Conservation (phyloP, 1,140 invertebrate species). For the Drosophila lini region DNA sequence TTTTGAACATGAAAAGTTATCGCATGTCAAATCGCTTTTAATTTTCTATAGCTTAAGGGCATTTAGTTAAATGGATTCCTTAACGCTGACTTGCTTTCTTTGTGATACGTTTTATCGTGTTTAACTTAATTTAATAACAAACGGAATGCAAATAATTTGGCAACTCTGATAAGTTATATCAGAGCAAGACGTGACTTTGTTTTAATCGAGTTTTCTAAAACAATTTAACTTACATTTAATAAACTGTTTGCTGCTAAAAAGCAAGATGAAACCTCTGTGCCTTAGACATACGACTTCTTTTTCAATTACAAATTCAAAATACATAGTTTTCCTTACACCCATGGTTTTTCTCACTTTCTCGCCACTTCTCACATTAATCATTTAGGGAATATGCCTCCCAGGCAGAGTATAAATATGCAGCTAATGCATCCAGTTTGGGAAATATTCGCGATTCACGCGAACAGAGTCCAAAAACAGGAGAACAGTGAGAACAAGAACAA, state of each 20-base stretch:
- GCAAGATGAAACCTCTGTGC: background rate
- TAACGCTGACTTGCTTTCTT: background rate
- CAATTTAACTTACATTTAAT: background rate
- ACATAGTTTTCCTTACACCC: no score
- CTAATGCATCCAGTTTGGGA: slow-evolving; percentile 57
- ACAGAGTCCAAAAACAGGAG: slow-evolving; percentile 30
- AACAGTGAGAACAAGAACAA: slow-evolving; percentile 56
- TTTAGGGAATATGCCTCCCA: slow-evolving; percentile 21
- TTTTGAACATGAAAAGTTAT: background rate
- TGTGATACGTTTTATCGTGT: slow-evolving; percentile 5
- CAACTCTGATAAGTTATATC: slow-evolving; percentile 2
- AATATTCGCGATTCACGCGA: slow-evolving; percentile 55
- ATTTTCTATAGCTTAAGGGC: background rate
- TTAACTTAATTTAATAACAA: slow-evolving; percentile 15
- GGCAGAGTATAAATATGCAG: slow-evolving; percentile 46
- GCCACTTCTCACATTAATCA: background rate
- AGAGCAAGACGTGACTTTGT: background rate
- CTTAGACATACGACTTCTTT: background rate
- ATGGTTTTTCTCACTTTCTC: slow-evolving; percentile 1
- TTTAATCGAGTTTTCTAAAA: background rate
- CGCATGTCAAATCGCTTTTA: slow-evolving; percentile 4
- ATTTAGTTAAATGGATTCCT: slow-evolving; percentile 6
- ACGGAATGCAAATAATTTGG: slow-evolving; percentile 23
- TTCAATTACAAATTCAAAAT: background rate
- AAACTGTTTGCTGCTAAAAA: background rate